Evolutionary conservation across 1,140 invertebrate genomes (phyloP).

Genomic region (Linepithema humile): DNA sequence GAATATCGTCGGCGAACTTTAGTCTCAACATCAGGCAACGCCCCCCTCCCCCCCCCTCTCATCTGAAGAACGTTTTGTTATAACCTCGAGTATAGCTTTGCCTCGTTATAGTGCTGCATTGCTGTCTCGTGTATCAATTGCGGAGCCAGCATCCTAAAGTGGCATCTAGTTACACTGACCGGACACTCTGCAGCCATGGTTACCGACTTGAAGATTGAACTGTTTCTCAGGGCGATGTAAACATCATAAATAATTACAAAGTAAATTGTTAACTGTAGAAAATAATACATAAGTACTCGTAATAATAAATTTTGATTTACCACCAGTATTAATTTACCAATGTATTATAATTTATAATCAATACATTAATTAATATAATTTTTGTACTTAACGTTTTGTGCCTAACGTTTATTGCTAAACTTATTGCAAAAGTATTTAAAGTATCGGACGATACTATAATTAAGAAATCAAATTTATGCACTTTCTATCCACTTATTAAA

Average conservation of each 20-base stretch:
- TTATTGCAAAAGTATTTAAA: no score
- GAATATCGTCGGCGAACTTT: conserved; percentile 32
- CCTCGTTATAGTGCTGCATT: conserved; percentile 5
- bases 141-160: conserved; percentile 40
- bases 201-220: conserved; percentile 10
- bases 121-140: conserved; percentile 36
- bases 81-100: conserved; percentile 2
- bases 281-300: neutral
- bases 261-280: neutral
- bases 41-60: neutral
- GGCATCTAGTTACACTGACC: conserved; percentile 33
- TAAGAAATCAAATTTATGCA: no score
- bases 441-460: no score
- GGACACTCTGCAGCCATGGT: neutral
- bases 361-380: neutral
- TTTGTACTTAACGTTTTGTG: no score
- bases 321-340: no score
- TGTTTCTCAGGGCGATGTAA: neutral
- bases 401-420: no score
- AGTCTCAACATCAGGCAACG: neutral
- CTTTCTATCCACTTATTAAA: no score
- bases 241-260: neutral
- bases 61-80: neutral
- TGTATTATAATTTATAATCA: neutral
- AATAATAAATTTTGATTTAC: neutral